Base-by-base conservation (phyloP, 2,797 vertebrate genomes). In the Enteromius trimaculatus region DNA sequence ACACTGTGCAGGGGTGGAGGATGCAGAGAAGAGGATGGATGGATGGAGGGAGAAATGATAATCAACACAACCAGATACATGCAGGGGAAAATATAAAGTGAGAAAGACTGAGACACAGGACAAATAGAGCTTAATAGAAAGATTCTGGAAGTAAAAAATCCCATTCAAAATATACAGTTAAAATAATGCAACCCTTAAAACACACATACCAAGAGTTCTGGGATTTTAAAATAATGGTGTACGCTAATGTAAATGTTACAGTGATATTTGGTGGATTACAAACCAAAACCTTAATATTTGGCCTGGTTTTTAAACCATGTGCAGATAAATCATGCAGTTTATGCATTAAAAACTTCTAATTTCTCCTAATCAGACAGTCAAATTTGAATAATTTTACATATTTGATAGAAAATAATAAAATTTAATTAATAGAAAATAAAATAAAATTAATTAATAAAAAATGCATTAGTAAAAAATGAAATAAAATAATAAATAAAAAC, bases 21-120 rank as follows among this genome's bases (percentile, higher is more conserved):
- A 53, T 70, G 65, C 31, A 69, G 64, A n/a, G 65, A 0, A 66
- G 10, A 39, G 23, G 49, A 66, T 23, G 47, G 49, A 55, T 19
- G 42, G n/a, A 69, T 42, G n/a, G 39, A 17, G 17, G 3, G 8
- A 31, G 42, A 65, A 26, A 26, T 49, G 21, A 66, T 37, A 47
- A 10, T 31, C 13, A 51, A 53, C 29, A 37, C 21, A 79, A 68
- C 19, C 29, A 51, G 62, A 66, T 44, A 5, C 29, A 2, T 81
- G 80, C 71, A 66, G 23, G 76, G n/a, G 68, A 23, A 58, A 53
- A 26, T 37, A 66, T 29, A 55, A 26, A 53, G 51, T 26, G 31
- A 71, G 39, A 72, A 26, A 65, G 23, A 55, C 34, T 0, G 29
- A 66, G 49, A 65, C 29, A 53, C 49, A n/a, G 1, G 53, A 72